Percentiles rank a stretch among this genome's conserved stretches.
phyloP scores from a whole-genome alignment of 2,888 invertebrate genomes.

The Polyommatus iphigenia region DNA sequence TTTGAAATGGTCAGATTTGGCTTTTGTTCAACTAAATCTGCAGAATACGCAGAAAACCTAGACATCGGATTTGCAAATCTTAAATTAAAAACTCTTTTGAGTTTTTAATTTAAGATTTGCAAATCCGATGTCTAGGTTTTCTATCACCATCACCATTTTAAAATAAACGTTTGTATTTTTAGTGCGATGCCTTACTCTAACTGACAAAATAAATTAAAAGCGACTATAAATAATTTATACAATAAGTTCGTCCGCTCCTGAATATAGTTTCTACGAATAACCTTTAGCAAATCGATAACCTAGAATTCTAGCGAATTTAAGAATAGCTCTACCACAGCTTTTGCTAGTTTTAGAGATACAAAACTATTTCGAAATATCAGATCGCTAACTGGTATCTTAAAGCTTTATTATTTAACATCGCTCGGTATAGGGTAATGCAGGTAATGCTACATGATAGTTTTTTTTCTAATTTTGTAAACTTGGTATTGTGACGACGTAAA shows the following conservation, averaged over 20 bases:
- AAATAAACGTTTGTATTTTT: neutral
- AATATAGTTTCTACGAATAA: slow-evolving; percentile 1
- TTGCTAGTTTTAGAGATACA: neutral
- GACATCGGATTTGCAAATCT: neutral
- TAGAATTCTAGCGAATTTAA: neutral
- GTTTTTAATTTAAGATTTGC: too few relatives aligned
- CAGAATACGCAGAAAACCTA: neutral
- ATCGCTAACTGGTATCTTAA: neutral
- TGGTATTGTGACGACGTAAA: neutral
- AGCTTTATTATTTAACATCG: neutral
- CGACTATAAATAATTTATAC: neutral
- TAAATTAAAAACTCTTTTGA: neutral
- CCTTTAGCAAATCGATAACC: neutral
- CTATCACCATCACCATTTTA: neutral
- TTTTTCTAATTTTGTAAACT: neutral
- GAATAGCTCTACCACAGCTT: neutral
- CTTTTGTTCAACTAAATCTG: neutral
- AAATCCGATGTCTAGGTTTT: too few relatives aligned
- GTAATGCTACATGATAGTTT: neutral
- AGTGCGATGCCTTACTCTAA: neutral
- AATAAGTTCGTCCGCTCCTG: neutral
- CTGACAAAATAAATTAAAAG: slow-evolving; percentile 7
- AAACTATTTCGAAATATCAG: neutral
- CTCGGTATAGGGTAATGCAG: neutral
- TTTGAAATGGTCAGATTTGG: slow-evolving; percentile 13